A percentile compares a stretch with the other conserved stretches of the same genome.
These are phyloP conservation scores for Silurus lanzhouensis DNA, from an alignment of 2,797 vertebrate species.

Conservation along the genomic window DNA sequence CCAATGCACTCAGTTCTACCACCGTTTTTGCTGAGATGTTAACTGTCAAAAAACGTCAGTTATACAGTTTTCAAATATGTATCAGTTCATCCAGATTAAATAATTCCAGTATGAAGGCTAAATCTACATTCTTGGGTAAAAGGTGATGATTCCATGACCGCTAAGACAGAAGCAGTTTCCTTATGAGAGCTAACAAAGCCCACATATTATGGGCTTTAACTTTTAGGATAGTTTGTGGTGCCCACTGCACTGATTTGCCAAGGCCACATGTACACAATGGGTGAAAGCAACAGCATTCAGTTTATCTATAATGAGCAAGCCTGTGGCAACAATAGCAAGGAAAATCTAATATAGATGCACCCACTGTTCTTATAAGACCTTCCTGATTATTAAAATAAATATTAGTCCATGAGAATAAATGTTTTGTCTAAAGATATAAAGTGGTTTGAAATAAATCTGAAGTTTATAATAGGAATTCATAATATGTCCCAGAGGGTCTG, in stretches of 20 bases:
- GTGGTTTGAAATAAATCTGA: too few species aligned
- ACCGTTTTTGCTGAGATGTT: not conserved
- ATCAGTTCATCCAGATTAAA: not conserved
- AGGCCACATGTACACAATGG: not conserved
- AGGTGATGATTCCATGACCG: not conserved
- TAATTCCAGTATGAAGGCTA: not conserved
- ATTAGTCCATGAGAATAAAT: too few species aligned
- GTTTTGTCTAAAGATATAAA: too few species aligned
- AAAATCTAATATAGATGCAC: too few species aligned
- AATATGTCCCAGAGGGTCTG: too few species aligned
- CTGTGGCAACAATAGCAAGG: too few species aligned
- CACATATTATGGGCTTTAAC: not conserved
- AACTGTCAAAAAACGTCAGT: not conserved
- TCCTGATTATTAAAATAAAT: too few species aligned
- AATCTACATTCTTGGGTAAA: not conserved
- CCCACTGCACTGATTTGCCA: not conserved
- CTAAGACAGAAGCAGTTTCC: not conserved
- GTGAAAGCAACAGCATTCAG: too few species aligned
- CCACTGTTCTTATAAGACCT: too few species aligned
- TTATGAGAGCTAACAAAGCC: not conserved
- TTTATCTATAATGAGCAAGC: too few species aligned
- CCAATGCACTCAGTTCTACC: not conserved
- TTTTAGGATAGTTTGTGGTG: not conserved
- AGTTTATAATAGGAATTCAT: too few species aligned
- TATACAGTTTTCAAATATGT: not conserved